phyloP scores from a whole-genome alignment of 2,113 vertebrate genomes.

The Zapornia atra region DNA sequence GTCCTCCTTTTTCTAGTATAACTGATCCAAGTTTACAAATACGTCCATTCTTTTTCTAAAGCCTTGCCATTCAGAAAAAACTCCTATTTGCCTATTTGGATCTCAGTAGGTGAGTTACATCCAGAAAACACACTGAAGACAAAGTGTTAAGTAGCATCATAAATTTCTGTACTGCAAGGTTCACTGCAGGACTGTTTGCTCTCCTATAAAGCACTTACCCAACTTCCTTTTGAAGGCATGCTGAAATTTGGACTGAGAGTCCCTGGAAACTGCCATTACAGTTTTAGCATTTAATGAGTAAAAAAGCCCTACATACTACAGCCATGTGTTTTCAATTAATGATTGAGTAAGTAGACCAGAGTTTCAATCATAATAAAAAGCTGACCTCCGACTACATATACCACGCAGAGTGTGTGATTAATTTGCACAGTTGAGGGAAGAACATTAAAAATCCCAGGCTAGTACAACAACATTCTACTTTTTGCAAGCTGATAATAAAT shows the following conservation, averaged over 20 bases:
- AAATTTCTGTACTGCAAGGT: background rate
- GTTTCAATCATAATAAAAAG: slow-evolving; percentile 36
- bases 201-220: background rate
- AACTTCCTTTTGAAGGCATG: background rate
- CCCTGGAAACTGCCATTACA: background rate
- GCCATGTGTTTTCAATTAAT: slow-evolving; percentile 58
- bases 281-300: background rate
- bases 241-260: background rate
- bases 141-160: background rate
- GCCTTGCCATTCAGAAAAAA: background rate
- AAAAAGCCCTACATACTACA: background rate
- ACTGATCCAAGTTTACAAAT: background rate
- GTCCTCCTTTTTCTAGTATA: background rate
- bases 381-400: background rate
- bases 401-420: background rate
- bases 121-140: background rate
- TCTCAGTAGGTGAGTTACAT: background rate
- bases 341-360: background rate
- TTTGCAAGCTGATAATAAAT: background rate
- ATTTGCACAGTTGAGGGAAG: background rate
- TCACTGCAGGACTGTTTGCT: background rate
- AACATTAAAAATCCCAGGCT: background rate
- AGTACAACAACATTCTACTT: background rate
- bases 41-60: background rate
- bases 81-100: background rate